phyloP scores from a whole-genome alignment of 2,797 vertebrate genomes.

The Gouania willdenowi region DNA sequence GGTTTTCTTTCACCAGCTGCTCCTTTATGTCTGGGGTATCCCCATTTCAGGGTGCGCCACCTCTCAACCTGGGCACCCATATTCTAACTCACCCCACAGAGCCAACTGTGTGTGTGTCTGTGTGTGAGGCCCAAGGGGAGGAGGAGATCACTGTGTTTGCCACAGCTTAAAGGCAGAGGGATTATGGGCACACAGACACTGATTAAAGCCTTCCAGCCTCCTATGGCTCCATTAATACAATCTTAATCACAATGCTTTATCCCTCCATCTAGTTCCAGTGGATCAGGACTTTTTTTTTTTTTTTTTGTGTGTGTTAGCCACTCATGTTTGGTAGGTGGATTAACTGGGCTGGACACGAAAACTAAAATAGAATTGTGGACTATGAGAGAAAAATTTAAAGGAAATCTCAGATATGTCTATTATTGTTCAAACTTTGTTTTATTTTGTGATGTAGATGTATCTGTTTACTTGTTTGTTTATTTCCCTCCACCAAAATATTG shows the following conservation, averaged over 20 bases:
- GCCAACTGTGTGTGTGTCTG: conserved; percentile 13
- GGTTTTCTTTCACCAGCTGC: conserved; percentile 61
- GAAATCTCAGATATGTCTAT: conserved; percentile 6
- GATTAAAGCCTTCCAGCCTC: conserved; percentile 84
- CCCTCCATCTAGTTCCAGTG: conserved; percentile 72
- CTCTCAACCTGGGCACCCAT: conserved; percentile 50
- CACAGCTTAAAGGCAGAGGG: conserved; percentile 75
- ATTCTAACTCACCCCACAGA: conserved; percentile 29
- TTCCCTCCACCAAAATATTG: too few species aligned
- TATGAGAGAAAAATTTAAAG: conserved; percentile 10
- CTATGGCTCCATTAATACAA: conserved; percentile 82
- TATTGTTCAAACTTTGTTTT: too few species aligned
- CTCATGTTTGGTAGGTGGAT: conserved; percentile 77
- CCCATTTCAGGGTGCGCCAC: conserved; percentile 53
- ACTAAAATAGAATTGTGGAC: conserved; percentile 47
- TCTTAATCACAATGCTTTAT: conserved; percentile 84
- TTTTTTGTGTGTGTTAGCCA: conserved; percentile 72
- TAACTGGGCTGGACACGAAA: conserved; percentile 59
- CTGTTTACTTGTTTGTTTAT: too few species aligned
- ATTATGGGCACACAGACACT: conserved; percentile 79
- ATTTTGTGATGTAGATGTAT: too few species aligned
- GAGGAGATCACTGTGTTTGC: conserved; percentile 65
- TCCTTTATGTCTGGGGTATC: conserved; percentile 36
- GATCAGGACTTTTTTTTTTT: conserved; percentile 79
- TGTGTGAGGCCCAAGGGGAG: conserved; percentile 42